Percentiles rank a stretch among this genome's conserved stretches.
Evolutionary conservation across 2,888 invertebrate species (phyloP).

Genomic region (Baronia brevicornis): DNA sequence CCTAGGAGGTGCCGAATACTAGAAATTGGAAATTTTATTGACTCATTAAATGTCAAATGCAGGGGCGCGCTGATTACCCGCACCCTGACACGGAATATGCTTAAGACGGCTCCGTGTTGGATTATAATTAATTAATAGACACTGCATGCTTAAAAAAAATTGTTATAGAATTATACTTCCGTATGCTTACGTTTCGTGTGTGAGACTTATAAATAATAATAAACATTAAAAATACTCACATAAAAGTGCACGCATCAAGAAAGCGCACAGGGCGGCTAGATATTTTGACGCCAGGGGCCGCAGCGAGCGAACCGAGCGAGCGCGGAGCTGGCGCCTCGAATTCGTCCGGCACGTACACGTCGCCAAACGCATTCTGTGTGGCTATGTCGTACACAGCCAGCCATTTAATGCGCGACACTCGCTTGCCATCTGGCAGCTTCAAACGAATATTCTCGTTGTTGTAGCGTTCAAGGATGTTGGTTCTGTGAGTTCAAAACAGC

Average conservation of each 20-base stretch:
- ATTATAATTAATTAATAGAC: too few species aligned
- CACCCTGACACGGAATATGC: too few species aligned
- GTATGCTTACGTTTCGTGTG: too few species aligned
- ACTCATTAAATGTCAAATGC: too few species aligned
- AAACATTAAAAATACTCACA: constrained; percentile 48
- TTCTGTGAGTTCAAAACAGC: constrained; percentile 78
- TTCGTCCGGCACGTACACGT: constrained; percentile 92
- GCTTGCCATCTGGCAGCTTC: constrained; percentile 88
- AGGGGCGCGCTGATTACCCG: too few species aligned
- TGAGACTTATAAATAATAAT: too few species aligned
- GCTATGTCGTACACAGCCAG: constrained; percentile 91
- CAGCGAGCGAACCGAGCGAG: constrained; percentile 48
- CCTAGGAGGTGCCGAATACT: too few species aligned
- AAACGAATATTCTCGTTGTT: constrained; percentile 89
- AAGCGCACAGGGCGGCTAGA: constrained; percentile 83
- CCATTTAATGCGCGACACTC: constrained; percentile 92
- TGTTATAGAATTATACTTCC: too few species aligned
- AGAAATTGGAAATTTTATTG: not conserved
- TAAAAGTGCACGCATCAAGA: constrained; percentile 86
- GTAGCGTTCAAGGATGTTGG: constrained; percentile 89
- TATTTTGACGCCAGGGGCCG: constrained; percentile 48
- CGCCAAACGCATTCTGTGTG: constrained; percentile 91
- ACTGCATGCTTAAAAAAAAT: too few species aligned
- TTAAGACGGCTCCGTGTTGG: too few species aligned
- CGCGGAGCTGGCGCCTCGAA: constrained; percentile 89